Percentiles rank a stretch among this genome's conserved stretches.
phyloP scores from a whole-genome alignment of 2,888 invertebrate genomes.

The Psylliodes chrysocephalus region DNA sequence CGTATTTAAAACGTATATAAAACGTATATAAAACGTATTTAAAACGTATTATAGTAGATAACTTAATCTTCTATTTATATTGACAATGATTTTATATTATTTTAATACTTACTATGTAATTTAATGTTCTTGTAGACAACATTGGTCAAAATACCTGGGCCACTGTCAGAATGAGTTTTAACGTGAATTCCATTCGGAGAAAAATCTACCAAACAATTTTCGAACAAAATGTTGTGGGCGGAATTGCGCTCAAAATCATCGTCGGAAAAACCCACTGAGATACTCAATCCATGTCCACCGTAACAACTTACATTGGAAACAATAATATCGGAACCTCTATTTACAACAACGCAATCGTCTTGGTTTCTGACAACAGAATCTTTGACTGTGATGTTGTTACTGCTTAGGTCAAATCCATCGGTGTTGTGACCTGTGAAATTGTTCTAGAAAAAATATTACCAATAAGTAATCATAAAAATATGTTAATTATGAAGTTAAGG shows the following conservation, averaged over 20 bases:
- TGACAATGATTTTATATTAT: too few relatives aligned
- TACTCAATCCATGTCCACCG: slow-evolving; percentile 36
- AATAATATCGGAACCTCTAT: slow-evolving; percentile 22
- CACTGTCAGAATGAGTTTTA: slow-evolving; percentile 33
- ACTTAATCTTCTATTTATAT: too few relatives aligned
- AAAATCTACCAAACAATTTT: slow-evolving; percentile 25
- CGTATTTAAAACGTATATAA: too few relatives aligned
- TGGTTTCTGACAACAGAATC: slow-evolving; percentile 18
- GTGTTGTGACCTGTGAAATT: too few relatives aligned
- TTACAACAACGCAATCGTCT: slow-evolving; percentile 25
- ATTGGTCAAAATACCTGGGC: slow-evolving; percentile 31
- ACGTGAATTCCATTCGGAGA: slow-evolving; percentile 38
- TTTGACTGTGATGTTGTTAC: slow-evolving; percentile 7
- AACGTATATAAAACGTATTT: too few relatives aligned
- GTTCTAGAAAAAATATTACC: too few relatives aligned
- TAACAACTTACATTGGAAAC: slow-evolving; percentile 33
- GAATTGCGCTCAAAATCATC: background rate
- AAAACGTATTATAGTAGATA: too few relatives aligned
- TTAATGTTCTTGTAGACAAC: slow-evolving; percentile 33
- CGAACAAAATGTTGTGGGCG: slow-evolving; percentile 22
- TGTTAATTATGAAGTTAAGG: too few relatives aligned
- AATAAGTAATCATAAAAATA: too few relatives aligned
- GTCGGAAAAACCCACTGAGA: slow-evolving; percentile 14
- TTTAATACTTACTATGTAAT: slow-evolving; percentile 33
- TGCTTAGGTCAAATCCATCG: slow-evolving; percentile 19